Conservation (phyloP, 2,113 vertebrate species). For the Aphelocoma coerulescens region DNA sequence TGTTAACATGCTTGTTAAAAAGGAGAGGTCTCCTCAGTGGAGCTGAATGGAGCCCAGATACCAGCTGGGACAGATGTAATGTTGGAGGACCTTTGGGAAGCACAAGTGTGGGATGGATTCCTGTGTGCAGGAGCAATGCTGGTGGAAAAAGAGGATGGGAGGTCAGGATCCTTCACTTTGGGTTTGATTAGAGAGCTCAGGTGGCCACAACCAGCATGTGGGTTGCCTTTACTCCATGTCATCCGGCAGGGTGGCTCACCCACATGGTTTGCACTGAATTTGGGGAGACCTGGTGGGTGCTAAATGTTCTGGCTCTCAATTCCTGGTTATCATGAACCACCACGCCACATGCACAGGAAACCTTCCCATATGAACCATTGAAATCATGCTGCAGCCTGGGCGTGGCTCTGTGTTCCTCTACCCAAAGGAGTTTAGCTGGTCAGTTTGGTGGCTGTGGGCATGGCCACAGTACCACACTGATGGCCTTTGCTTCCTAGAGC, state of each 20-base stretch:
- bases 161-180: background rate
- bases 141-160: background rate
- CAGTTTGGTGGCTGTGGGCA: background rate
- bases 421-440: background rate
- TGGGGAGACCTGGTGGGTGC: background rate
- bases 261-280: background rate
- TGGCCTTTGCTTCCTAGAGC: background rate
- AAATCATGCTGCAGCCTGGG: background rate
- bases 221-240: background rate
- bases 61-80: background rate
- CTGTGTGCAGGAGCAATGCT: accelerated
- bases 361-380: too few relatives aligned
- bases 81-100: background rate
- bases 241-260: background rate
- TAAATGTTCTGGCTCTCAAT: background rate
- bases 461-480: background rate
- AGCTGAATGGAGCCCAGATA: background rate
- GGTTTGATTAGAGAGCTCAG: background rate
- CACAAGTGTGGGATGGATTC: background rate
- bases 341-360: accelerated
- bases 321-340: background rate
- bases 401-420: background rate
- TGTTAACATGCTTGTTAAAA: constrained; percentile 28
- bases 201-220: background rate
- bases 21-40: background rate